A percentile compares a stretch with the other conserved stretches of the same genome.
These are phyloP conservation scores for Clitarchus hookeri DNA, from an alignment of 2,888 invertebrate genomes.

Conservation along the genomic window DNA sequence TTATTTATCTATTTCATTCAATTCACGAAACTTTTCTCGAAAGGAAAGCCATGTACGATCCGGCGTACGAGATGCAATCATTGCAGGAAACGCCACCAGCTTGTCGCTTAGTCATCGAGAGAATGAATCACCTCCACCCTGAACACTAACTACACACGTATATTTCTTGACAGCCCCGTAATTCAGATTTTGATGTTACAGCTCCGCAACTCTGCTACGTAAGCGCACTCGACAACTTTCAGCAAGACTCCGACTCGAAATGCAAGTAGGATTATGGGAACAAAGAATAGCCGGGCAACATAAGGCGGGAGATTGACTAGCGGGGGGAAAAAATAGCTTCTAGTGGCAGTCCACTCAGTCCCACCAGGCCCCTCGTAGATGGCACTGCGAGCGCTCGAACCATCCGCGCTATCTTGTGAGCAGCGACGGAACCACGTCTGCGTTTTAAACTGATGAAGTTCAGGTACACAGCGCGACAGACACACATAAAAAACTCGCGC, in stretches of 20 bases:
- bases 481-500: not conserved
- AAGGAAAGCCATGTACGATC: not conserved
- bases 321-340: not conserved
- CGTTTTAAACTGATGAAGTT: not conserved
- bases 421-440: not conserved
- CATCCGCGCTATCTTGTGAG: not conserved
- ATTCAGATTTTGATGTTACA: not conserved
- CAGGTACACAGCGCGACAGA: constrained; percentile 2
- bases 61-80: not conserved
- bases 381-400: constrained; percentile 4
- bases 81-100: constrained; percentile 5
- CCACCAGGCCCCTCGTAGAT: not conserved
- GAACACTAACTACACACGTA: not conserved
- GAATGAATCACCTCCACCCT: not conserved
- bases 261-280: not conserved
- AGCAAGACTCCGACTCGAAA: not conserved
- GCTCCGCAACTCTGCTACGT: not conserved
- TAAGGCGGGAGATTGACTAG: constrained; percentile 6
- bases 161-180: not conserved
- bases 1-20: not conserved
- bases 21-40: not conserved
- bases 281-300: not conserved
- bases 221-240: not conserved
- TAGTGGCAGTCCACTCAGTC: not conserved
- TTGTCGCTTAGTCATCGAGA: constrained; percentile 1